A percentile compares a stretch with the other conserved stretches of the same genome.
Conservation (phyloP, 2,888 invertebrate genomes). For the Orthonevra nobilis region DNA sequence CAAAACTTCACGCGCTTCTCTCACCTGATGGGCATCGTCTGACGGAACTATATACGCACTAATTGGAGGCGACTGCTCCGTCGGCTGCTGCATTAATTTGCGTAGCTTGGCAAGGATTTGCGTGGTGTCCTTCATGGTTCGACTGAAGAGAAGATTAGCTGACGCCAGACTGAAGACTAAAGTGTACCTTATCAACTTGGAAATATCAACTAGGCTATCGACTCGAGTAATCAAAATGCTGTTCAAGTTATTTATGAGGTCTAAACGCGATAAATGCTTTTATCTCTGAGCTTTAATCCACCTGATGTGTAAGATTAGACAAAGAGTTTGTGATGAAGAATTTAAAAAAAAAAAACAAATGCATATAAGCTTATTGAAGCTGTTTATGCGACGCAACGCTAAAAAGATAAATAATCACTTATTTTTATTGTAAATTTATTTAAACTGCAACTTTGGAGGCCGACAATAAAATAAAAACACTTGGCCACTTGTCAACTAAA, state of each 20-base stretch:
- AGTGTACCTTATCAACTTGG: no score
- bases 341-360: background rate
- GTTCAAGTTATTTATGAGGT: conserved; percentile 22
- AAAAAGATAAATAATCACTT: no score
- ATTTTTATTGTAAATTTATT: background rate
- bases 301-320: no score
- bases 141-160: conserved; percentile 39
- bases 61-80: conserved; percentile 77
- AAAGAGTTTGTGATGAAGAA: no score
- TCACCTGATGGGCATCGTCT: conserved; percentile 85
- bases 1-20: conserved; percentile 73
- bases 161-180: conserved; percentile 41
- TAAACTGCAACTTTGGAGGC: conserved; percentile 1
- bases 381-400: conserved; percentile 31
- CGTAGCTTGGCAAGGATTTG: conserved; percentile 75
- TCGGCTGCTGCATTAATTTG: conserved; percentile 74
- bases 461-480: background rate
- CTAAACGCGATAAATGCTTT: conserved; percentile 18
- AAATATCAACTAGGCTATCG: no score
- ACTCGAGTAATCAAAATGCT: background rate
- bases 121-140: conserved; percentile 76
- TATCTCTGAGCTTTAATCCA: conserved; percentile 1
- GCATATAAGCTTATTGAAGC: conserved; percentile 1
- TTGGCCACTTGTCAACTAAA: conserved; percentile 1
- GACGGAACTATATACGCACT: conserved; percentile 88